These are phyloP conservation scores for Elysia chlorotica DNA, from an alignment of 1,140 invertebrate genomes.

Conservation along the genomic window DNA sequence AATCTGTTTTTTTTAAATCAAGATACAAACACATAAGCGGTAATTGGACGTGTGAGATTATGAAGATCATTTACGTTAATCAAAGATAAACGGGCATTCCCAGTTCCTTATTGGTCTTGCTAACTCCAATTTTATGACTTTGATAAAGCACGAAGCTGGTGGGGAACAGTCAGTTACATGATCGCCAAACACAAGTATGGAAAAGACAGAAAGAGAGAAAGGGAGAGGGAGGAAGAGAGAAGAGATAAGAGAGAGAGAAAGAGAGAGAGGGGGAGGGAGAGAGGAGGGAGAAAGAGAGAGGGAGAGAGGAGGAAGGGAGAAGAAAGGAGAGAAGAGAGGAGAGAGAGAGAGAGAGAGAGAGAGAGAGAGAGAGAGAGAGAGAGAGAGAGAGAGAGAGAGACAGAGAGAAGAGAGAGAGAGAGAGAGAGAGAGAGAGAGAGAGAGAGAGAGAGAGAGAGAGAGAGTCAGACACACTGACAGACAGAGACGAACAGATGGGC, in stretches of 20 bases:
- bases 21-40: too few species aligned
- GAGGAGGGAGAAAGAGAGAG: neutral
- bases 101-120: too few species aligned
- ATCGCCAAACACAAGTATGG: too few species aligned
- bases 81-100: too few species aligned
- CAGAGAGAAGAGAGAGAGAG: neutral
- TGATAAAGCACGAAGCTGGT: too few species aligned
- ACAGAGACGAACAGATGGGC: neutral
- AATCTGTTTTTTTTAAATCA: too few species aligned
- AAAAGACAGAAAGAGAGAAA: neutral
- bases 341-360: neutral
- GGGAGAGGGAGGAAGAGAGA: neutral
- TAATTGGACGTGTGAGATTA: too few species aligned
- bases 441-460: neutral
- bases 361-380: neutral
- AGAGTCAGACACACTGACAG: neutral
- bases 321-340: neutral
- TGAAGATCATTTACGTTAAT: too few species aligned
- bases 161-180: too few species aligned
- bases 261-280: neutral
- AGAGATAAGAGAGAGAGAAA: neutral
- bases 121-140: too few species aligned
- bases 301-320: neutral
- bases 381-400: neutral
- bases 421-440: conserved; percentile 4